phyloP scores from a whole-genome alignment of 2,113 vertebrate species.

The Clarias gariepinus region DNA sequence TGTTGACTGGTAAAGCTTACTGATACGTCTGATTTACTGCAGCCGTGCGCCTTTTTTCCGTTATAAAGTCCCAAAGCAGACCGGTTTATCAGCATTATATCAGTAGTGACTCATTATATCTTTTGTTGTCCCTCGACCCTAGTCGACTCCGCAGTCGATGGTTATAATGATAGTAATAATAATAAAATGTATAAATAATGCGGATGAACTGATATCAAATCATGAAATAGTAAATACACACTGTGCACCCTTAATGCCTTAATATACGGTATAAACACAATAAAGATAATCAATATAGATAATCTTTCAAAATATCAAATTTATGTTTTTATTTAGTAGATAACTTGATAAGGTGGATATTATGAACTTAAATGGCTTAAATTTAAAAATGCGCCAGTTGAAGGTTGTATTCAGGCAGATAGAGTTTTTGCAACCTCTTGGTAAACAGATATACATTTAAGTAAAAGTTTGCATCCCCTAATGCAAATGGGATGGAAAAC shows the following conservation, averaged over 20 bases:
- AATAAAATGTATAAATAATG: conserved; percentile 23
- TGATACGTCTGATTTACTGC: conserved; percentile 66
- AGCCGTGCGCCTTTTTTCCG: conserved; percentile 42
- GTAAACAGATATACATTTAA: neutral
- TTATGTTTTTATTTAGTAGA: neutral
- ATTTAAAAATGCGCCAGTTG: neutral
- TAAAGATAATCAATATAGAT: neutral
- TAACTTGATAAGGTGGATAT: neutral
- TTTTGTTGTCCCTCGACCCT: conserved; percentile 6
- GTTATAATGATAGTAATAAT: conserved; percentile 8
- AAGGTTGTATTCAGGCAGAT: neutral
- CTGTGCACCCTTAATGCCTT: neutral
- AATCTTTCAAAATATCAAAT: neutral
- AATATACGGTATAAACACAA: neutral
- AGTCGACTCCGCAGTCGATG: neutral
- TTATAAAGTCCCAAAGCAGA: conserved; percentile 46
- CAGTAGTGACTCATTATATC: neutral
- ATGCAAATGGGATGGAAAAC: neutral
- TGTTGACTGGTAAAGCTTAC: conserved; percentile 53
- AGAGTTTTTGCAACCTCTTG: neutral
- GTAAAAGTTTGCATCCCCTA: neutral
- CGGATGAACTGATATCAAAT: neutral
- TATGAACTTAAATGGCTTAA: neutral
- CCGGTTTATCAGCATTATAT: conserved; percentile 30
- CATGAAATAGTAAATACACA: neutral